Percentiles rank a stretch among this genome's conserved stretches.
phyloP scores from a whole-genome alignment of 2,113 vertebrate genomes.

The Pollachius pollachius region DNA sequence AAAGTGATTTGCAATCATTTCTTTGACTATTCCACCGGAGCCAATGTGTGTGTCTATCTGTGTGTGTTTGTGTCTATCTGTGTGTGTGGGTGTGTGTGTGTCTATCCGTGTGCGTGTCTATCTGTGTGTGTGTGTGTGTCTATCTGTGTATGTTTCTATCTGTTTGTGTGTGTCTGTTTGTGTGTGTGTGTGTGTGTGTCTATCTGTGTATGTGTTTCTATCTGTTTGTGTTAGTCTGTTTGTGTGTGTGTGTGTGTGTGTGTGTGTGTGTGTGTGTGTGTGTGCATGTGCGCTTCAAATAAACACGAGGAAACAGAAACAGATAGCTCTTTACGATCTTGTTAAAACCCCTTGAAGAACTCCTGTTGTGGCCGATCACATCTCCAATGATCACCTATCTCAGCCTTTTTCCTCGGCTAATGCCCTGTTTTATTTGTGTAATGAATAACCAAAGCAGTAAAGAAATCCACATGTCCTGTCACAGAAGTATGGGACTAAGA shows the following conservation, averaged over 20 bases:
- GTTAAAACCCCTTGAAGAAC: no score
- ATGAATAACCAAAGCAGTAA: no score
- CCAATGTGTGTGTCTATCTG: not conserved
- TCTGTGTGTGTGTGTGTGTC: not conserved
- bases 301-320: no score
- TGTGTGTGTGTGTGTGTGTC: not conserved
- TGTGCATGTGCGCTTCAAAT: no score
- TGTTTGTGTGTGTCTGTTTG: not conserved
- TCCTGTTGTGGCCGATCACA: no score
- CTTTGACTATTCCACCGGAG: not conserved
- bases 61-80: not conserved
- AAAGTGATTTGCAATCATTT: not conserved
- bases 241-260: constrained; percentile 1
- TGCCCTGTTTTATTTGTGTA: no score
- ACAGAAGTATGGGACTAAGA: no score
- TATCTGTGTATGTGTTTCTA: no score
- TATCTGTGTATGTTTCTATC: not conserved
- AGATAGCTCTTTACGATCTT: no score
- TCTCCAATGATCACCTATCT: no score
- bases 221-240: not conserved
- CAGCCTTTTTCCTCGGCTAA: no score
- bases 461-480: no score
- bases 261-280: not conserved
- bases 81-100: not conserved
- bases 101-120: not conserved